These are phyloP conservation scores for Drosophila rhopaloa DNA, from an alignment of 1,140 invertebrate genomes.

Conservation along the genomic window DNA sequence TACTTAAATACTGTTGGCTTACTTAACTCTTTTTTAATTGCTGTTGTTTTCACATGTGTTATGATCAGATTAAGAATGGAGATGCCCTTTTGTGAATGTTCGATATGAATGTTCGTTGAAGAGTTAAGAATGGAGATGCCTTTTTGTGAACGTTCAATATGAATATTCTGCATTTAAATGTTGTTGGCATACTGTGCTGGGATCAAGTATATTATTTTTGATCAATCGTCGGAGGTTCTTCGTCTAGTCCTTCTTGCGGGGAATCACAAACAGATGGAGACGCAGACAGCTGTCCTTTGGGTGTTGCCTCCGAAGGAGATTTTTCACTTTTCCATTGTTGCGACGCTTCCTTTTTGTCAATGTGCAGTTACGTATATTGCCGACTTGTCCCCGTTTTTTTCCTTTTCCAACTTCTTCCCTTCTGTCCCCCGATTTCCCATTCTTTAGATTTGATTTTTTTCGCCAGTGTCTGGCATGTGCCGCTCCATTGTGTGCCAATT, in stretches of 20 bases:
- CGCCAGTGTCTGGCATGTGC: constrained; percentile 59
- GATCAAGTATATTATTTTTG: constrained; percentile 1
- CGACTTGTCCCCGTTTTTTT: constrained; percentile 19
- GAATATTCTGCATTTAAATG: background rate
- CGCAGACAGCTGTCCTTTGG: constrained; percentile 69
- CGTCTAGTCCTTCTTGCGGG: background rate
- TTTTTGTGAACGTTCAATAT: background rate
- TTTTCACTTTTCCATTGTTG: constrained; percentile 71
- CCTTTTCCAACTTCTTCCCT: constrained; percentile 11
- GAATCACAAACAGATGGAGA: constrained; percentile 36
- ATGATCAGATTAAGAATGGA: no score
- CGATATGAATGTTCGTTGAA: no score
- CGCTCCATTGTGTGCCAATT: constrained; percentile 51
- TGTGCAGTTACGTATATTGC: constrained; percentile 35
- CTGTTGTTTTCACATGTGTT: no score
- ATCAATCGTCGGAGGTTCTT: background rate
- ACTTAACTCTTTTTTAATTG: no score
- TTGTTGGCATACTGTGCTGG: background rate
- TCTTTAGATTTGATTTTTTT: constrained; percentile 32
- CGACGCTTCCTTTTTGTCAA: constrained; percentile 49
- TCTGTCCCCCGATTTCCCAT: constrained; percentile 4
- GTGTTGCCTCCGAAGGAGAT: constrained; percentile 62
- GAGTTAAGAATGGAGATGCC: no score
- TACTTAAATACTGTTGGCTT: no score
- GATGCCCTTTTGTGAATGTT: no score